Base-by-base conservation (phyloP, 2,888 invertebrate genomes). In the Lydus trimaculatus region DNA sequence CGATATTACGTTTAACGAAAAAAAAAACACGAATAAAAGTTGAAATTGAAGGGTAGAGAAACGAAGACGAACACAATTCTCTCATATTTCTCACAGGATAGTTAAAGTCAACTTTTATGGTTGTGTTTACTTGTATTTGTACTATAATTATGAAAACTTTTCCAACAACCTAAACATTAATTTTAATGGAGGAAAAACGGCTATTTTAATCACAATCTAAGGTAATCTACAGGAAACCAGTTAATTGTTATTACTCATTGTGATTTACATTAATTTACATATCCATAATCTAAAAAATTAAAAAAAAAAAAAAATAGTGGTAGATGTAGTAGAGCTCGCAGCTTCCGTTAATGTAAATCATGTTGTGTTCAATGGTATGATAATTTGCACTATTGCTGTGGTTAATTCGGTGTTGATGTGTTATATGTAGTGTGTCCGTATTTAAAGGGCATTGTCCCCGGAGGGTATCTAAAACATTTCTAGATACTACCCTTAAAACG, bases 401-500 rank as follows among this genome's bases (percentile, higher is more conserved):
- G 56, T 56, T 56, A 56, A 56, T 56, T 56, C 25, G 56, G 56
- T 56, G 56, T 56, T 56, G 56, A 56, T 56, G 25, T 23, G 56
- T 56, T 56, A 8, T 48, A 20, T 48, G 11, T 23, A 43, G 25
- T 25, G 25, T 56, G 13, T 56, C 13, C 3, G 15, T 23, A 25
- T 13, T 20, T 23, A 25, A 13, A 56, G 56, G 56, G 25, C 56
- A 56, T 56, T 56, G 56, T 56, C 56, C 56, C 56, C 25, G 56
- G 13, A 56, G 56, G 56, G 56, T 25, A 20, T 15, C 56, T 13
- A 25, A 56, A 56, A 56, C 65, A 63, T 67, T 59, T 61, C 58
- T 56, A 39, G 28, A 28, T 65, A 43, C 65, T 25, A n/a, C 28
- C 31, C 65, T 69, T 36, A 70, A 48, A 48, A 63, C 60, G 62